Evolutionary conservation across 2,888 invertebrate genomes (phyloP).

Genomic region (Maniola hyperantus): DNA sequence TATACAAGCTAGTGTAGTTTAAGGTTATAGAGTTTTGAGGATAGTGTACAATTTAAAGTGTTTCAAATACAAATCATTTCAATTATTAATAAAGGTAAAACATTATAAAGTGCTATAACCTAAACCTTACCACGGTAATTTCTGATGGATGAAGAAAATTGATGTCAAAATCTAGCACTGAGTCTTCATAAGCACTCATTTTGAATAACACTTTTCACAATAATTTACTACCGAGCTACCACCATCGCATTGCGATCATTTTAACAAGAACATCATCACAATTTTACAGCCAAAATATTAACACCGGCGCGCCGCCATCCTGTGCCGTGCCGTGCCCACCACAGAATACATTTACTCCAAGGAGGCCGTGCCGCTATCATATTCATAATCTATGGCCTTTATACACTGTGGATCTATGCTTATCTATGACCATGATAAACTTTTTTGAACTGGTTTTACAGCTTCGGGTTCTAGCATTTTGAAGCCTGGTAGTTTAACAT

Average conservation of each 20-base stretch:
- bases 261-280: not conserved
- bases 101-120: conserved; percentile 38
- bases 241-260: conserved; percentile 26
- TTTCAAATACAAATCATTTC: not conserved
- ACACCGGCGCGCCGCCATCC: conserved; percentile 41
- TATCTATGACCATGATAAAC: too few species aligned
- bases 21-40: not conserved
- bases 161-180: conserved; percentile 60
- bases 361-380: too few species aligned
- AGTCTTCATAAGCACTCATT: conserved; percentile 51
- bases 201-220: conserved; percentile 6
- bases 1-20: not conserved
- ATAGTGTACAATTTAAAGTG: too few species aligned
- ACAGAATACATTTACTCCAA: too few species aligned
- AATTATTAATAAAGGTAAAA: not conserved
- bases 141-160: conserved; percentile 55
- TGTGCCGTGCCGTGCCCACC: too few species aligned
- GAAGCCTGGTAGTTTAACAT: too few species aligned
- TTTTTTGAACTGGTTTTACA: too few species aligned
- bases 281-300: conserved; percentile 5
- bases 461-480: too few species aligned
- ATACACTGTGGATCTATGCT: too few species aligned
- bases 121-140: conserved; percentile 55
- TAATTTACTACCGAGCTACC: conserved; percentile 1
- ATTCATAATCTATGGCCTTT: too few species aligned